Conservation (phyloP, 2,113 vertebrate genomes). For the Saiga tatarica region DNA sequence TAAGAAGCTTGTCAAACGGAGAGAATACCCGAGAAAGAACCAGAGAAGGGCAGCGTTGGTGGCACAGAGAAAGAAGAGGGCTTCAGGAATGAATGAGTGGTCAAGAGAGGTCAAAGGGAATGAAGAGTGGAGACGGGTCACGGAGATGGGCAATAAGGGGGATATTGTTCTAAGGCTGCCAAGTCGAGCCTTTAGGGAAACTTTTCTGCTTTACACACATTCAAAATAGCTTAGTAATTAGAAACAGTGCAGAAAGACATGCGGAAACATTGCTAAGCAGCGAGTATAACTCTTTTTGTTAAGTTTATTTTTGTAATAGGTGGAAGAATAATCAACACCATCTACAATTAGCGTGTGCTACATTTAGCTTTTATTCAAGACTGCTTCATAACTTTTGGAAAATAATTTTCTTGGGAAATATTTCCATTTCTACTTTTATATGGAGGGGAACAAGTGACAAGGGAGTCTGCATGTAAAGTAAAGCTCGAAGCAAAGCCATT, state of each 20-base stretch:
- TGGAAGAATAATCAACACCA: constrained; percentile 3
- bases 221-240: constrained; percentile 51
- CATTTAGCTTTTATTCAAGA: not conserved
- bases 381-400: not conserved
- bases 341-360: not conserved
- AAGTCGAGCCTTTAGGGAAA: not conserved
- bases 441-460: not conserved
- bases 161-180: not conserved
- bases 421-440: not conserved
- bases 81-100: constrained; percentile 20
- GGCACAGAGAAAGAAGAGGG: not conserved
- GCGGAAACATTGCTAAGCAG: not conserved
- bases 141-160: not conserved
- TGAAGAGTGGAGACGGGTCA: not conserved
- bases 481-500: not conserved
- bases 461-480: not conserved
- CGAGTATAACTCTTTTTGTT: constrained; percentile 28
- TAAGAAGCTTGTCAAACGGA: not conserved
- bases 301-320: constrained; percentile 15
- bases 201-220: not conserved
- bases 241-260: constrained; percentile 40
- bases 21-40: not conserved
- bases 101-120: constrained; percentile 32
- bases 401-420: constrained; percentile 28
- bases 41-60: not conserved